Percentiles rank a stretch among this genome's conserved stretches.
Conservation (phyloP, 2,888 invertebrate species). For the Torymus texanus region DNA sequence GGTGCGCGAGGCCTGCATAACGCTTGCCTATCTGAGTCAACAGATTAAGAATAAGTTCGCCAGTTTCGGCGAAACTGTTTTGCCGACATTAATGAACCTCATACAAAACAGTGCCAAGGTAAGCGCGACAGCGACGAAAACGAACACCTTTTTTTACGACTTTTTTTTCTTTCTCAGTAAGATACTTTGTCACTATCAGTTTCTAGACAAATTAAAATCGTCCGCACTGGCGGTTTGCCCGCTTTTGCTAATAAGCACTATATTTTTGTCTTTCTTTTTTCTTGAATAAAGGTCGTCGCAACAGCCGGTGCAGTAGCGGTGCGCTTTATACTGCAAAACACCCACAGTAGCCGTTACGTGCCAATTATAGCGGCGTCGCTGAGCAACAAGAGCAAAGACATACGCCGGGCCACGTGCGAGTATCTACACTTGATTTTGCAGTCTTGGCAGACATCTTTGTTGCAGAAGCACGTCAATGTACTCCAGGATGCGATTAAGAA, state of each 20-base stretch:
- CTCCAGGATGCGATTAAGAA: constrained; percentile 90
- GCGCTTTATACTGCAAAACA: constrained; percentile 90
- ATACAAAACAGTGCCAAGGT: constrained; percentile 98
- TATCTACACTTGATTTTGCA: constrained; percentile 89
- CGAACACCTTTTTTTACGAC: background rate
- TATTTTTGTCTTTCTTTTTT: background rate
- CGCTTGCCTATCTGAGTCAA: constrained; percentile 94
- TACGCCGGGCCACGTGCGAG: constrained; percentile 87
- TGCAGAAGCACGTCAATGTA: constrained; percentile 87
- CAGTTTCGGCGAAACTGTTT: constrained; percentile 88
- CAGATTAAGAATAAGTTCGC: constrained; percentile 89
- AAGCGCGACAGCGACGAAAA: constrained; percentile 59
- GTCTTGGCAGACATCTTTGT: constrained; percentile 88
- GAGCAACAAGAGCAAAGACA: constrained; percentile 93
- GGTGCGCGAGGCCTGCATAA: constrained; percentile 96
- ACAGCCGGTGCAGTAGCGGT: constrained; percentile 91
- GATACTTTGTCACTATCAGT: background rate
- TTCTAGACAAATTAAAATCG: constrained; percentile 23
- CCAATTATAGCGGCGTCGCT: constrained; percentile 87
- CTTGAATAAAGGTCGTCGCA: constrained; percentile 84
- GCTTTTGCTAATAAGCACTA: constrained; percentile 8
- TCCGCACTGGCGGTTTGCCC: background rate
- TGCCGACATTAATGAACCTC: constrained; percentile 90
- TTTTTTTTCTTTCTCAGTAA: too few species aligned
- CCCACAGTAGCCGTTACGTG: constrained; percentile 87